Conservation (phyloP, 2,888 invertebrate genomes). For the Panopea generosa region DNA sequence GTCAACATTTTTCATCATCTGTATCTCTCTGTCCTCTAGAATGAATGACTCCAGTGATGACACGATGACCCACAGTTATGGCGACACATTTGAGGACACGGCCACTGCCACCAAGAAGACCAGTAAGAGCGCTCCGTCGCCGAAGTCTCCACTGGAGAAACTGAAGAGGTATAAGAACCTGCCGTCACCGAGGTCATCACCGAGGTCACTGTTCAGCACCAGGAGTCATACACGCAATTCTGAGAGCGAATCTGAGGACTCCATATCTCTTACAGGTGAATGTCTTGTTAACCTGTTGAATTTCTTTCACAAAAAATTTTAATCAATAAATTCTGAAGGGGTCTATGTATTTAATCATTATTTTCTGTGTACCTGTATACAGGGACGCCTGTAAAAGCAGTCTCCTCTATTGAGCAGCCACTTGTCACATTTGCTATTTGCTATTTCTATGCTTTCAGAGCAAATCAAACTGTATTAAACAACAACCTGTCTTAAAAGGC, state of each 20-base stretch:
- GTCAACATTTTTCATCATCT: no score
- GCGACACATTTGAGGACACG: constrained; percentile 75
- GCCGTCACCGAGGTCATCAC: constrained; percentile 56
- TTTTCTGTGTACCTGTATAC: no score
- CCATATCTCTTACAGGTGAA: constrained; percentile 78
- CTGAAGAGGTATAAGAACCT: constrained; percentile 52
- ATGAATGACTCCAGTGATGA: constrained; percentile 67
- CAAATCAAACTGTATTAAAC: no score
- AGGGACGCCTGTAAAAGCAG: no score
- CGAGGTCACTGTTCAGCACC: constrained; percentile 53
- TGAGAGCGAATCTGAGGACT: constrained; percentile 82
- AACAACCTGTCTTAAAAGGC: no score
- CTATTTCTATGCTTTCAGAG: no score
- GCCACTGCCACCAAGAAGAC: constrained; percentile 62
- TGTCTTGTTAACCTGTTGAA: constrained; percentile 4
- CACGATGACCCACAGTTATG: constrained; percentile 72
- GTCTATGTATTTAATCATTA: no score
- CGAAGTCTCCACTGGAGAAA: constrained; percentile 67
- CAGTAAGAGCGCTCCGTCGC: constrained; percentile 58
- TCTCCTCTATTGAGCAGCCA: no score
- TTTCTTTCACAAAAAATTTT: no score
- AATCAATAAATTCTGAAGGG: no score
- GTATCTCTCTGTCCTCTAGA: no score
- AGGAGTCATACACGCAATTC: constrained; percentile 70
- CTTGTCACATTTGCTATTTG: no score